Evolutionary conservation across 2,797 vertebrate species (phyloP), one percentile per base, ranked within the genome.

Genomic region (Pseudochirops cupreus): DNA sequence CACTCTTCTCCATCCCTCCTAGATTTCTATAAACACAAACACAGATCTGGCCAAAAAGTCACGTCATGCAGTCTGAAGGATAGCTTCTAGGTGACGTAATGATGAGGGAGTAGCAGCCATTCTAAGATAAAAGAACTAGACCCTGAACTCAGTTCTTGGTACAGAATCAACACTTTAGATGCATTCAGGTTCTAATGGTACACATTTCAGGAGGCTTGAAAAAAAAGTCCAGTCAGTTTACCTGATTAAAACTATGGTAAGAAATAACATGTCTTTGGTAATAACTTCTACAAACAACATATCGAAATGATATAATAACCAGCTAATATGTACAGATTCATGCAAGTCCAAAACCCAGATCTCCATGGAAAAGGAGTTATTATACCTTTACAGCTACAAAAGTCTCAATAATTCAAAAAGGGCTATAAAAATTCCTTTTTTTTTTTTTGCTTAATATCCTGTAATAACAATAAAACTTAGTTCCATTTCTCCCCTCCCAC

Each of bases 271-370:
- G 53, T 29, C 24, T 0, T 18, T 82, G 12, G n/a, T 50, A 50
- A n/a, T 1, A 91, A 92, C 53, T 95, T 54, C 21, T 87, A 94
- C 46, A 92, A 21, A 93, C 28, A 95, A 96, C 92, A 58, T 6
- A 93, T 56, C 29, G 92, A 52, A 67, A 94, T 94, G 95, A 67
- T 2, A 94, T 21, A 92, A 96, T 29, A 97, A 98, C n/a, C 29
- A 94, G 14, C 21, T 94, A 91, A 54, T 54, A 2, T 26, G 10
- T 5, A 28, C 52, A 58, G 10, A 96, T 96, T 97, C 95, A 94
- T 87, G 9, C 2, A 93, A 55, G 53, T 52, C 53, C 46, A 91
- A 91, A 53, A 39, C 28, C 39, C 39, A 46, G 39, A 54, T 53
- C 39, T 56, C 9, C 56, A n/a, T 55, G 0, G 56, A 74, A 82